These are phyloP conservation scores for Eudemis profundana DNA, from an alignment of 2,888 invertebrate species.

Conservation along the genomic window DNA sequence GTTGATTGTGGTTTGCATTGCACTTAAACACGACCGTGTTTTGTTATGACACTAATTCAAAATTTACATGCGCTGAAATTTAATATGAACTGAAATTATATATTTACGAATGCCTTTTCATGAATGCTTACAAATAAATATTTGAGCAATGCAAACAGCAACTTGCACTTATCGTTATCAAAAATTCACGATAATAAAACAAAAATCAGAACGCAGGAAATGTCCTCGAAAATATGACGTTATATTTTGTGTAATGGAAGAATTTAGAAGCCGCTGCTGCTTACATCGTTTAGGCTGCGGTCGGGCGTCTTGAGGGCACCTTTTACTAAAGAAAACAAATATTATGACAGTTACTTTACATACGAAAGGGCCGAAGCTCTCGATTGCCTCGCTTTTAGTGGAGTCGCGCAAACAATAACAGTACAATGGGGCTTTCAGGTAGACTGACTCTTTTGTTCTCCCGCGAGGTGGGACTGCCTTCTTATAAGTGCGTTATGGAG, in stretches of 20 bases:
- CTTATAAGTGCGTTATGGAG: constrained; percentile 62
- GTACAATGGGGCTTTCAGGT: constrained; percentile 76
- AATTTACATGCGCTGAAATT: constrained; percentile 13
- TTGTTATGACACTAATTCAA: constrained; percentile 30
- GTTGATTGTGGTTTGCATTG: constrained; percentile 22
- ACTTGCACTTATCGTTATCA: constrained; percentile 9
- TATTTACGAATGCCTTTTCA: constrained; percentile 1
- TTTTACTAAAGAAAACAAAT: constrained; percentile 26
- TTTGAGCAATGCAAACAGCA: constrained; percentile 9
- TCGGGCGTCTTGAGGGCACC: not conserved
- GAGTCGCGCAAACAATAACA: constrained; percentile 71
- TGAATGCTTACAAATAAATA: constrained; percentile 11
- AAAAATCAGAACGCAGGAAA: constrained; percentile 11
- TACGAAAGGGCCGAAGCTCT: constrained; percentile 57
- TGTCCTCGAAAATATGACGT: constrained; percentile 11
- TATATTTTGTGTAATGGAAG: constrained; percentile 23
- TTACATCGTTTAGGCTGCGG: constrained; percentile 12
- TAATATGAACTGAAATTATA: constrained; percentile 8
- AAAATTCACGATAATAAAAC: not conserved
- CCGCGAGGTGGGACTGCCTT: constrained; percentile 53
- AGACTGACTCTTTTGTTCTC: constrained; percentile 70
- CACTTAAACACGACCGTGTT: constrained; percentile 18
- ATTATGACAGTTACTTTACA: constrained; percentile 38
- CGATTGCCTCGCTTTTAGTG: constrained; percentile 71
- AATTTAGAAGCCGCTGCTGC: constrained; percentile 23